Evolutionary conservation across 2,113 vertebrate species (phyloP), one percentile per base, ranked within the genome.

Genomic region (Seriola dumerili): DNA sequence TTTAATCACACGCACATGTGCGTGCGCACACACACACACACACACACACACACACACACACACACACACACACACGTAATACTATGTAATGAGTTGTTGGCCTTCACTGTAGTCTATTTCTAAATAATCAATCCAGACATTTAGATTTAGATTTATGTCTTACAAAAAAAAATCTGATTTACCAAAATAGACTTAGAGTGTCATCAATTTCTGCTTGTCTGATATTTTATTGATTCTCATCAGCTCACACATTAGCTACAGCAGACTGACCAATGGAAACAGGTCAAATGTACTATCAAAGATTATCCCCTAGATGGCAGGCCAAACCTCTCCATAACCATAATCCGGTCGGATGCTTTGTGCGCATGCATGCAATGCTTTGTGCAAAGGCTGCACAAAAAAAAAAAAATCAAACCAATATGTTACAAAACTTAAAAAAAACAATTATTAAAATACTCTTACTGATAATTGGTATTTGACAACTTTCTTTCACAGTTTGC

Each of bases 241-340:
- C 12, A 25, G 14, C 0, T 40, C 5, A n/a, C 32, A n/a, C 13
- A 50, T 74, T 8, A 21, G 14, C 38, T 29, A 34, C 21, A 72
- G 61, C 19, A 52, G 54, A 17, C 40, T 61, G 36, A 72, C 44
- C 11, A 65, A 0, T 54, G 17, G 71, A 88, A 88, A 80, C 50
- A 76, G 42, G 58, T 80, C 83, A 73, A 75, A 76, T 88, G 90
- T 78, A 89, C 32, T 62, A 42, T 72, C 71, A 72, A 29, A 61
- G 29, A 61, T 75, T 17, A 42, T 83, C 88, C 93, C 77, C 84
- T 89, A 91, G 92, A 77, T 92, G 93, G 90, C 90, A 87, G 78
- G 7, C 21, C 10, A 72, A 50, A 17, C n/a, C 69, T 83, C 55
- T 50, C 23, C 12, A 64, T 61, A 8, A 36, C 16, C 0, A 50